Conservation (phyloP, 2,113 vertebrate genomes). For the Lasiurus borealis region DNA sequence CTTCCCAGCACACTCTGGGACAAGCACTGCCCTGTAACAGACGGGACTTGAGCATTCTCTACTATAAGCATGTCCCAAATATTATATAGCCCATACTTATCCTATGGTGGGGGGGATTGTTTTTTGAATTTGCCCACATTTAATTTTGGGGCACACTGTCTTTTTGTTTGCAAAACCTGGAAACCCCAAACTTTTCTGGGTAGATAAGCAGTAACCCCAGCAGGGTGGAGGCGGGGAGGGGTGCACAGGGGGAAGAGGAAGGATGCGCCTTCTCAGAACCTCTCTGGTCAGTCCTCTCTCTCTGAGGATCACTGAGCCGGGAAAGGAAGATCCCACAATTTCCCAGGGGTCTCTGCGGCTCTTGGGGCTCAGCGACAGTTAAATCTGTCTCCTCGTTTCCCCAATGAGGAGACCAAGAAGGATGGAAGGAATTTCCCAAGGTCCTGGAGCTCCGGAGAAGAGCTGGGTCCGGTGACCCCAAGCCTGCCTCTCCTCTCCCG, state of each 20-base stretch:
- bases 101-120: not conserved
- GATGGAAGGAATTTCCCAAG: not conserved
- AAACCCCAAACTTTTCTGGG: not conserved
- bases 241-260: rapidly evolving
- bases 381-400: too few species aligned
- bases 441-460: not conserved
- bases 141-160: not conserved
- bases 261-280: not conserved
- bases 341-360: rapidly evolving
- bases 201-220: not conserved
- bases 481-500: not conserved
- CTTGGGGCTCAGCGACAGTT: not conserved
- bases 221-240: too few species aligned
- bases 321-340: not conserved
- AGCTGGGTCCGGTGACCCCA: not conserved
- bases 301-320: not conserved
- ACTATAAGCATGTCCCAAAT: not conserved
- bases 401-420: not conserved
- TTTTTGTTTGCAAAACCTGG: not conserved
- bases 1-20: not conserved
- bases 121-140: not conserved
- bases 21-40: too few species aligned
- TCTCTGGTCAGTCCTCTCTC: not conserved
- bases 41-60: not conserved
- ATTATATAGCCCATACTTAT: too few species aligned